These are phyloP conservation scores for Nymphalis polychloros DNA, from an alignment of 2,888 invertebrate genomes.

Conservation along the genomic window DNA sequence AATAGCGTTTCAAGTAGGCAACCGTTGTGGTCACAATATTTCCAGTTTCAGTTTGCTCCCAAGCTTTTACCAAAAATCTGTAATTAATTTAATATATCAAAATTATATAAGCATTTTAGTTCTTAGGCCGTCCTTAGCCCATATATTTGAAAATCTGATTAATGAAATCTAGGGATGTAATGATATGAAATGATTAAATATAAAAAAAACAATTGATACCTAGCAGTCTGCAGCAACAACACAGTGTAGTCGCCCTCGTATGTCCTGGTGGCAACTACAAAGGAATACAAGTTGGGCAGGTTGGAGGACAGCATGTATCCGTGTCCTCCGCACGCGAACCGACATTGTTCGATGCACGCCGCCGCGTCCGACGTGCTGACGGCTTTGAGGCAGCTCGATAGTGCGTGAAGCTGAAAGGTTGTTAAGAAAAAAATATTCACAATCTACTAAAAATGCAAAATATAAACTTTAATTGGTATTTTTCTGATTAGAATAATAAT, in stretches of 20 bases:
- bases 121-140: too few relatives aligned
- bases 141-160: too few relatives aligned
- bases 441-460: too few relatives aligned
- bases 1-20: slow-evolving; percentile 62
- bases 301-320: slow-evolving; percentile 95
- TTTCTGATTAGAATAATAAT: neutral
- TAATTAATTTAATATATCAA: slow-evolving; percentile 10
- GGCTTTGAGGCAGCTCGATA: slow-evolving; percentile 95
- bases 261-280: slow-evolving; percentile 93
- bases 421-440: too few relatives aligned
- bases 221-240: slow-evolving; percentile 92
- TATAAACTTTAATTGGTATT: neutral
- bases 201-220: slow-evolving; percentile 58
- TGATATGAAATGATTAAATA: slow-evolving; percentile 6
- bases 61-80: slow-evolving; percentile 89
- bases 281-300: slow-evolving; percentile 90
- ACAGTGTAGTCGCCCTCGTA: slow-evolving; percentile 99
- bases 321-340: slow-evolving; percentile 96
- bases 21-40: slow-evolving; percentile 85
- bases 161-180: too few relatives aligned
- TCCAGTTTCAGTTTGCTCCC: slow-evolving; percentile 83
- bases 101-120: too few relatives aligned
- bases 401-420: slow-evolving; percentile 88
- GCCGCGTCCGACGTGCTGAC: slow-evolving; percentile 88
- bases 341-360: slow-evolving; percentile 89